A percentile compares a stretch with the other conserved stretches of the same genome.
Evolutionary conservation across 1,140 invertebrate species (phyloP).

Genomic region (Thaumetopoea pityocampa): DNA sequence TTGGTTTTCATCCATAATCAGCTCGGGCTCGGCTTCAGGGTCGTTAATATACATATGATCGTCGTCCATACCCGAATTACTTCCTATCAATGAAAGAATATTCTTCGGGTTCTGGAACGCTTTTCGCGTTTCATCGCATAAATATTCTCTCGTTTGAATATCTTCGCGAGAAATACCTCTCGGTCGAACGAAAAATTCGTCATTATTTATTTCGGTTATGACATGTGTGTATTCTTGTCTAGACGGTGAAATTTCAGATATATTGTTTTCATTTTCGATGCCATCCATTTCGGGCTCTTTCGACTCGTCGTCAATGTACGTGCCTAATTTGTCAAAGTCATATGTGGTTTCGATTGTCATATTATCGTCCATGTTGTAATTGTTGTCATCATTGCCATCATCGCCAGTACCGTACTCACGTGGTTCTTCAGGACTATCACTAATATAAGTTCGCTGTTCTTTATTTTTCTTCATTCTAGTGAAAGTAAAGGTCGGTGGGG

Average conservation of each 20-base stretch:
- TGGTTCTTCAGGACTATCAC: slow-evolving; percentile 52
- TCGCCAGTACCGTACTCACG: slow-evolving; percentile 63
- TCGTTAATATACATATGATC: slow-evolving; percentile 57
- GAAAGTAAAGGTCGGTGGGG: slow-evolving; percentile 66
- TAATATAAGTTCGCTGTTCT: slow-evolving; percentile 34
- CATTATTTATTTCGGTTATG: slow-evolving; percentile 89
- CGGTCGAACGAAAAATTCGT: slow-evolving; percentile 89
- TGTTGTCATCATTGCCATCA: slow-evolving; percentile 36
- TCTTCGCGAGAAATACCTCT: slow-evolving; percentile 89
- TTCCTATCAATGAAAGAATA: slow-evolving; percentile 78
- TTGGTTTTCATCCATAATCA: slow-evolving; percentile 62
- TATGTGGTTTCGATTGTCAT: slow-evolving; percentile 50
- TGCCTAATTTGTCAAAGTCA: slow-evolving; percentile 56
- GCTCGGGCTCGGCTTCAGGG: slow-evolving; percentile 50
- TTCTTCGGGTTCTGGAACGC: slow-evolving; percentile 83
- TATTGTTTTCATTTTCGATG: slow-evolving; percentile 28
- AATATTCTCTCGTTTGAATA: slow-evolving; percentile 84
- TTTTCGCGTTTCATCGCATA: slow-evolving; percentile 86
- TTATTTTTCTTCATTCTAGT: slow-evolving; percentile 52
- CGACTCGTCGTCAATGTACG: slow-evolving; percentile 45
- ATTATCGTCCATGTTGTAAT: slow-evolving; percentile 26
- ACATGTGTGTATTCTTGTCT: slow-evolving; percentile 75
- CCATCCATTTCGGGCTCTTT: slow-evolving; percentile 27
- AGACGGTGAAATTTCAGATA: slow-evolving; percentile 46
- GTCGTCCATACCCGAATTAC: slow-evolving; percentile 42